Base-by-base conservation (phyloP, 2,113 vertebrate genomes). In the Ailurus styani region DNA sequence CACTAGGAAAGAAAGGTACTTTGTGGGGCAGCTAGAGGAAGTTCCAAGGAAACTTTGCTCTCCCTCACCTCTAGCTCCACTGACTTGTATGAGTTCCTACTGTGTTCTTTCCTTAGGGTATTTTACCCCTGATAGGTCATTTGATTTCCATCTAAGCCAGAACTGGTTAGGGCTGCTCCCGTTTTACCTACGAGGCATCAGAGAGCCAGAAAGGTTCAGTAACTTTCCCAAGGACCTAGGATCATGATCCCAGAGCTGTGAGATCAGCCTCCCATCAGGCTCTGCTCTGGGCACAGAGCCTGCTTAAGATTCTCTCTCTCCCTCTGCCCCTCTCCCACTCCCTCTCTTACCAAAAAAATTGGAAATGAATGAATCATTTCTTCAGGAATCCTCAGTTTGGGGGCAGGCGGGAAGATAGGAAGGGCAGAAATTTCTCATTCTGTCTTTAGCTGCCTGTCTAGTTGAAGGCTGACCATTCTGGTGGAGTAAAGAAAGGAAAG, bases 291-390 rank as follows among this genome's bases (percentile, higher is more conserved):
- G n/a, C n/a, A n/a, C n/a, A n/a, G n/a, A n/a, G 11, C 60, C 60
- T 68, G 34, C 64, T n/a, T n/a, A 68, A n/a, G 64, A 68, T 68
- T 68, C 64, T 68, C 64, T n/a, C 62, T 66, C 64, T n/a, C 15
- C 15, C 34, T 68, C 15, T 10, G 3, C 31, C 3, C 34, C 64
- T n/a, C 17, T 17, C 34, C 34, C 17, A n/a, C 64, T n/a, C 64
- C 17, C 57, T 60, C 57, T 68, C 2, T 2, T 31, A 62, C 62
- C 29, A 68, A 66, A n/a, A n/a, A 66, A n/a, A 68, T 55, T 55
- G 87, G 52, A 81, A 94, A 90, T 88, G 45, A 94, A 50, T 81
- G 2, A 57, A 81, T 79, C 15, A 29, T 40, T 70, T 92, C 6
- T 60, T 90, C 12, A 20, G 31, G 27, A 83, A 72, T 72, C 54